Evolutionary conservation across 2,888 invertebrate species (phyloP).

Genomic region (Plagodis dolabraria): DNA sequence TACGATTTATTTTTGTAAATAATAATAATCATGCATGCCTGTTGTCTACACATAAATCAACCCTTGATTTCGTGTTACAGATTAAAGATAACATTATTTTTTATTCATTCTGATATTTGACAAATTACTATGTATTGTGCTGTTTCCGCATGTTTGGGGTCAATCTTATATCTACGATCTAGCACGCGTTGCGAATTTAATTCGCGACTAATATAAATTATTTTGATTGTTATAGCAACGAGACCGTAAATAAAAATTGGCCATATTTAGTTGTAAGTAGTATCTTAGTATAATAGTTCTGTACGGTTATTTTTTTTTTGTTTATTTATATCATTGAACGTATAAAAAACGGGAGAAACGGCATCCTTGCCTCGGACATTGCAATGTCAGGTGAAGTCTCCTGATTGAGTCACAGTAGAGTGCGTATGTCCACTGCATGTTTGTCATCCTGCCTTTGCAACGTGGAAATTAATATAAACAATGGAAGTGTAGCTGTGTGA

Average conservation of each 20-base stretch:
- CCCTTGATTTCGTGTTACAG: conserved; percentile 29
- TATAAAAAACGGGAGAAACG: no score
- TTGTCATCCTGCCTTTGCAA: no score
- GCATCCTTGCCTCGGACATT: no score
- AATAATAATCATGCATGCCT: neutral
- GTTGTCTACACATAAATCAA: conserved; percentile 3
- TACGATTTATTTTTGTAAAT: neutral
- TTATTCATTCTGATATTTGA: conserved; percentile 24
- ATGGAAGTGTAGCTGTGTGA: no score
- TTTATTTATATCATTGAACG: no score
- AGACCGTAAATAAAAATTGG: conserved; percentile 22
- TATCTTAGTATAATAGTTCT: neutral
- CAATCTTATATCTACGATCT: conserved; percentile 32
- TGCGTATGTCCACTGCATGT: no score
- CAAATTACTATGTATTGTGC: conserved; percentile 14
- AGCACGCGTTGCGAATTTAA: conserved; percentile 27
- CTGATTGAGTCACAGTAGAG: no score
- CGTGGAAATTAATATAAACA: no score
- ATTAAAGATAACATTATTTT: conserved; percentile 22
- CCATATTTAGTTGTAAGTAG: no score
- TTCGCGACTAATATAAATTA: conserved; percentile 15
- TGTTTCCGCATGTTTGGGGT: conserved; percentile 6
- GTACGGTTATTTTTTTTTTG: no score
- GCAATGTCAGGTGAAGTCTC: no score
- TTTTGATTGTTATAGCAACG: conserved; percentile 24